Base-by-base conservation (phyloP, 1,140 invertebrate genomes). In the Zaprionus nigranus region DNA sequence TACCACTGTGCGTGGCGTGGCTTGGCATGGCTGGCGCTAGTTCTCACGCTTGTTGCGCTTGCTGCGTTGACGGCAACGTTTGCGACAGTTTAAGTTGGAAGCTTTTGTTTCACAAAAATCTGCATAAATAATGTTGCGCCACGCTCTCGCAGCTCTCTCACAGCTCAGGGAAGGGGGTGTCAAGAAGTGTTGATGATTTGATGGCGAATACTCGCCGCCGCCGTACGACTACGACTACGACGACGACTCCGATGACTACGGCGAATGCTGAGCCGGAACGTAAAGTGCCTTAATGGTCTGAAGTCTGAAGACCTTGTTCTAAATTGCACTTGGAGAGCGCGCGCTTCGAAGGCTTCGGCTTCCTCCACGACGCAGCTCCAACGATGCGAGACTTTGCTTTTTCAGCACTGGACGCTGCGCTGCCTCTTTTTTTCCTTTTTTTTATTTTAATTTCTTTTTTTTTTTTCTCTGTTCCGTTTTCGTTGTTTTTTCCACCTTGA, bases 1-100 rank as follows among this genome's bases (percentile, higher is more conserved):
- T 9, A 40, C 78, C 81, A 84, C 68, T 78, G 78, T 84, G 61
- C 46, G 40, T 43, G 20, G 13, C 51, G 3, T 12, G 70, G 20
- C 51, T 1, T 12, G 70, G 20, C 43, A 28, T 66, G 54, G 72
- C 69, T 67, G 84, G 79, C 65, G 76, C 76, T 87, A 87, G 82
- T 86, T 86, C 82, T 87, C 82, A 86, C 82, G 82, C 83, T 86
- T 86, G 82, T 87, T 86, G 79, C 79, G 83, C 75, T 80, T 62
- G 54, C 24, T 72, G 68, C 82, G 76, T 68, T 72, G 66, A 70
- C 60, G 74, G 61, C 20, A 43, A 53, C 69, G 74, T 75, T 75
- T 75, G 75, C 70, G 75, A 77, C 75, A 77, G 63, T 77, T 77
- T 77, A 77, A 77, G 75, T 77, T 77, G 75, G 75, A 75, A 73